Evolutionary conservation across 2,888 invertebrate species (phyloP), one percentile per base, ranked within the genome.

Genomic region (Melinaea menophilus): DNA sequence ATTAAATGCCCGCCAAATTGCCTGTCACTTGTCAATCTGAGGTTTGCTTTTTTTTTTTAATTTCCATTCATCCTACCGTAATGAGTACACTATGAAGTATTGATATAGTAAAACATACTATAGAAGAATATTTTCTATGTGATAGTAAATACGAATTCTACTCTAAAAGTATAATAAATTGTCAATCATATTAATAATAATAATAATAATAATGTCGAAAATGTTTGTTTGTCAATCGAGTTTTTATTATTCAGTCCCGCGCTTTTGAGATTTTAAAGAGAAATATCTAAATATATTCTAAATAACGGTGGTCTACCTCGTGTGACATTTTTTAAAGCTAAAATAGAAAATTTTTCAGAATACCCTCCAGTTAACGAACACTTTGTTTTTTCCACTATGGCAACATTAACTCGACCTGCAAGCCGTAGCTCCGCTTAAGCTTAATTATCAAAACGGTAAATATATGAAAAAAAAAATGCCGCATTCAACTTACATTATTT

Each of bases 281-380:
- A 79, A 74, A 79, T 73, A 79, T 69, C 76, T 71, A 77, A 73
- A 74, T 78, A 79, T 79, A 77, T 81, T 78, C 82, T 85, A 86
- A 85, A 82, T 72, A 80, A 83, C 90, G 90, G 90, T 90, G 90
- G 90, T 90, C 80, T 84, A 76, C 76, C 77, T 86, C 88, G 85
- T 87, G 88, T 85, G 85, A 86, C 83, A 82, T 79, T 76, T 76
- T 84, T 86, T 88, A 90, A 90, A 88, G 88, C 89, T 88, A 84
- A 78, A 76, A 78, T 74, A 74, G 75, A 81, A 78, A 69, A 62
- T 66, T 61, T 58, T 69, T 22, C 22, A 69, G 68, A 75, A 70
- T 71, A 72, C 74, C 74, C 70, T 71, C 71, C 70, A 71, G 57
- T 12, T 68, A 72, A 73, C 82, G 76, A 83, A 85, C 80, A 81